These are phyloP conservation scores for Sarcophaga rosellei DNA, from an alignment of 2,888 invertebrate species.

Conservation along the genomic window DNA sequence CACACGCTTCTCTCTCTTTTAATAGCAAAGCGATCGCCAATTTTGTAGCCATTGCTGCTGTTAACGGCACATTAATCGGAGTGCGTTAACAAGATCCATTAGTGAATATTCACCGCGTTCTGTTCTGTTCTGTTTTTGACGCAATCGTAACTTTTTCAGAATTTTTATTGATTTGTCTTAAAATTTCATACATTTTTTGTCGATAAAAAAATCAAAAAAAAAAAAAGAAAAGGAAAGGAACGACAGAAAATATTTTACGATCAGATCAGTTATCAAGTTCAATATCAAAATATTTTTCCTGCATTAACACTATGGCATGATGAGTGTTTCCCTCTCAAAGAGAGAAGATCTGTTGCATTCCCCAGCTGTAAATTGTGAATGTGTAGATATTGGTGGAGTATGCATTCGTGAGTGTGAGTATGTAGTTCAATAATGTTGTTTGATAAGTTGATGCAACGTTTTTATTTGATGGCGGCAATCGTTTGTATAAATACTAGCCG, in stretches of 20 bases:
- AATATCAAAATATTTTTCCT: slow-evolving; percentile 43
- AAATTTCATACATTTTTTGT: slow-evolving; percentile 27
- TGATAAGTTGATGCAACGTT: slow-evolving; percentile 61
- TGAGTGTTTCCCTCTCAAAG: neutral
- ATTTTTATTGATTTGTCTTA: slow-evolving; percentile 42
- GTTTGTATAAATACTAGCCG: slow-evolving; percentile 37
- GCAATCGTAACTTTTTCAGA: slow-evolving; percentile 40
- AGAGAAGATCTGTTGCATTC: neutral
- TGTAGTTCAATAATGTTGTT: slow-evolving; percentile 48
- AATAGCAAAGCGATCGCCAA: neutral
- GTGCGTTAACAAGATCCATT: slow-evolving; percentile 64
- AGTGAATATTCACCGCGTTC: slow-evolving; percentile 30
- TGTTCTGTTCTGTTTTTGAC: slow-evolving; percentile 7
- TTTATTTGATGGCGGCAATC: slow-evolving; percentile 59
- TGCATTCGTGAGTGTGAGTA: neutral
- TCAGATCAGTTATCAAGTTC: slow-evolving; percentile 59
- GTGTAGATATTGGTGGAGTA: neutral
- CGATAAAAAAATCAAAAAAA: neutral
- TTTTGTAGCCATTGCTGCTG: neutral
- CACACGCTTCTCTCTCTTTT: slow-evolving; percentile 38
- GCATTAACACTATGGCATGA: neutral
- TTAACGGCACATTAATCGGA: slow-evolving; percentile 30
- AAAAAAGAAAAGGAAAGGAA: neutral
- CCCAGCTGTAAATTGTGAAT: neutral
- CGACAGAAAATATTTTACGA: slow-evolving; percentile 27